Percentiles rank a stretch among this genome's conserved stretches.
phyloP scores from a whole-genome alignment of 1,140 invertebrate species.

The Ptiloglossa arizonensis region DNA sequence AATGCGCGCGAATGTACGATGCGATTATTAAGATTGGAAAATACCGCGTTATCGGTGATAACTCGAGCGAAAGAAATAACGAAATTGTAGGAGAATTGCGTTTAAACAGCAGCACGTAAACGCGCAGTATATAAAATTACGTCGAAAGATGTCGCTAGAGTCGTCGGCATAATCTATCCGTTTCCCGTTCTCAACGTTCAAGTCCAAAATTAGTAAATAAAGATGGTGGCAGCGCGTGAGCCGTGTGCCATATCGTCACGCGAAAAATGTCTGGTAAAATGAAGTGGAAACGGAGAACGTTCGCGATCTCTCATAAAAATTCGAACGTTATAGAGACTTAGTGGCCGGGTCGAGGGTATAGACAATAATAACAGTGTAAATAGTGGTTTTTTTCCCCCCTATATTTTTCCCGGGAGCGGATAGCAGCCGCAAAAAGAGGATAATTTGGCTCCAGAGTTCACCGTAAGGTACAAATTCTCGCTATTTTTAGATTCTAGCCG shows the following conservation, averaged over 20 bases:
- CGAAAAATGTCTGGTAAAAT: constrained; percentile 74
- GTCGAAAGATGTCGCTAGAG: constrained; percentile 5
- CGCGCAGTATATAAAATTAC: too few relatives aligned
- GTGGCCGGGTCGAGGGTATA: constrained; percentile 28
- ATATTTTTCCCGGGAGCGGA: constrained; percentile 39
- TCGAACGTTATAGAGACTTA: constrained; percentile 50
- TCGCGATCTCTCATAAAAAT: constrained; percentile 54
- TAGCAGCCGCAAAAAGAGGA: constrained; percentile 62
- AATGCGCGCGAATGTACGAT: too few relatives aligned
- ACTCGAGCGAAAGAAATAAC: too few relatives aligned
- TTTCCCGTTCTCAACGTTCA: constrained; percentile 54
- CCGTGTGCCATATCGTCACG: constrained; percentile 70
- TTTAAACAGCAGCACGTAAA: neutral
- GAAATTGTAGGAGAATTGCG: too few relatives aligned
- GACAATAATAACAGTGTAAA: constrained; percentile 50
- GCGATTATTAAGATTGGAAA: too few relatives aligned
- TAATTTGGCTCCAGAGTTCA: constrained; percentile 75
- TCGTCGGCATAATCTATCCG: constrained; percentile 9
- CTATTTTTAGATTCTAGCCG: constrained; percentile 70
- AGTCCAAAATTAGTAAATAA: constrained; percentile 82
- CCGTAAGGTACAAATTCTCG: constrained; percentile 73
- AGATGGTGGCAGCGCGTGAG: constrained; percentile 76
- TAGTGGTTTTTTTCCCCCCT: constrained; percentile 43
- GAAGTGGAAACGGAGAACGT: constrained; percentile 72
- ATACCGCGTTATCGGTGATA: too few relatives aligned